Evolutionary conservation across 2,888 invertebrate species (phyloP).

Genomic region (Sinopyrophorus schimmeli): DNA sequence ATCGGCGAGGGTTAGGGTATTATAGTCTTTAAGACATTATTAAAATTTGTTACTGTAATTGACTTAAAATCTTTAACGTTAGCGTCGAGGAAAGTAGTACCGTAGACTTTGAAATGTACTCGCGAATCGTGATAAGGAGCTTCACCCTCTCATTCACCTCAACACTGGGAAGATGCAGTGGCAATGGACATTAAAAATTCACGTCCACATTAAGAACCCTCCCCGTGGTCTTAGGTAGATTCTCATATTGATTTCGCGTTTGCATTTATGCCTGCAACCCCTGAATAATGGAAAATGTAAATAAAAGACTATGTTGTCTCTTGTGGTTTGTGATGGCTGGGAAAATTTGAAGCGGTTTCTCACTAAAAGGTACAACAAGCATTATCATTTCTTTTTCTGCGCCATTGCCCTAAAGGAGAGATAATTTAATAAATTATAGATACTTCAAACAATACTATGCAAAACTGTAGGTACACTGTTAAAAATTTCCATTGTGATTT

Average conservation of each 20-base stretch:
- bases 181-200: conserved; percentile 43
- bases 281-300: conserved; percentile 32
- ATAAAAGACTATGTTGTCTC: conserved; percentile 27
- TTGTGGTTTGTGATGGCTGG: conserved; percentile 19
- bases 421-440: too few species aligned
- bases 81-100: conserved; percentile 31
- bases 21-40: conserved; percentile 18
- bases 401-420: too few species aligned
- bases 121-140: conserved; percentile 45
- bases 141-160: conserved; percentile 33
- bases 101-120: conserved; percentile 39
- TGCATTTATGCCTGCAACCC: conserved; percentile 35
- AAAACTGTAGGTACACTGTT: too few species aligned
- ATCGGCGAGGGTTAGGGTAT: conserved; percentile 14
- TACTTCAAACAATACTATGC: too few species aligned
- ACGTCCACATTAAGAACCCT: conserved; percentile 41
- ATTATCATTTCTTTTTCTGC: neutral
- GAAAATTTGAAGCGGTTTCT: conserved; percentile 4
- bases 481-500: too few species aligned
- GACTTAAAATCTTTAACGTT: conserved; percentile 18
- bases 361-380: conserved; percentile 12
- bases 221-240: conserved; percentile 30
- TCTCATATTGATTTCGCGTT: conserved; percentile 42
- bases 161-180: conserved; percentile 31
- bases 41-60: conserved; percentile 25